Base-by-base conservation (phyloP, 2,113 vertebrate species). In the Daphoenositta chrysoptera region DNA sequence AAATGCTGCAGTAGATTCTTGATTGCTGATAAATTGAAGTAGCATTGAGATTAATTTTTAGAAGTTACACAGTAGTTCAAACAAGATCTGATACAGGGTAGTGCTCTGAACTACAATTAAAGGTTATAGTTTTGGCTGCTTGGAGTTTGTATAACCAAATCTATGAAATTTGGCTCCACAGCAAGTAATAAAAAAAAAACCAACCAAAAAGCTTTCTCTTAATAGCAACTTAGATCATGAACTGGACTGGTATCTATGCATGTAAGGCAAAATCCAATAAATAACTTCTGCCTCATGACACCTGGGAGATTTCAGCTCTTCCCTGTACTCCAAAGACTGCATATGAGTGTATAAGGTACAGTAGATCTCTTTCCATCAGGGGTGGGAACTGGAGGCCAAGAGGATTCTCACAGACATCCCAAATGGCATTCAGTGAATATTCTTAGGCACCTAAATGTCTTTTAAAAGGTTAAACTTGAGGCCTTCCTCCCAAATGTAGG, bases 401-500 rank as follows among this genome's bases (percentile, higher is more conserved):
- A 40, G 24, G 10, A 51, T 60, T 54, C 27, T 23, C 39, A 60
- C 28, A 48, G 37, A 11, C 26, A 68, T 60, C 24, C 40, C 28
- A 80, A 44, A 14, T 23, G 53, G 6, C 4, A 44, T 61, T 94
- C 35, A 60, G 16, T 9, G 6, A 22, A 44, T 69, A 31, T 60
- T 83, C 40, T 63, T 64, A 69, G 12, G 44, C 17, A 61, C 6
- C 1, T 33, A 28, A 64, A n/a, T 9, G 16, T 7, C 18, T 89
- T 28, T 61, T 44, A 57, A 61, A 66, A 69, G 11, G 9, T 48
- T 44, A 11, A 81, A n/a, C 6, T 63, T 45, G 31, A 66, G 31
- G 7, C 8, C 17, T 76, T 88, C 2, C 2, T 72, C n/a, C 13
- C 13, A 61, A 14, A 56, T 2, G 0, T 1, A 30, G 17, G 11